A percentile compares a stretch with the other conserved stretches of the same genome.
phyloP scores from a whole-genome alignment of 2,797 vertebrate genomes.

The Rallus crepitans region DNA sequence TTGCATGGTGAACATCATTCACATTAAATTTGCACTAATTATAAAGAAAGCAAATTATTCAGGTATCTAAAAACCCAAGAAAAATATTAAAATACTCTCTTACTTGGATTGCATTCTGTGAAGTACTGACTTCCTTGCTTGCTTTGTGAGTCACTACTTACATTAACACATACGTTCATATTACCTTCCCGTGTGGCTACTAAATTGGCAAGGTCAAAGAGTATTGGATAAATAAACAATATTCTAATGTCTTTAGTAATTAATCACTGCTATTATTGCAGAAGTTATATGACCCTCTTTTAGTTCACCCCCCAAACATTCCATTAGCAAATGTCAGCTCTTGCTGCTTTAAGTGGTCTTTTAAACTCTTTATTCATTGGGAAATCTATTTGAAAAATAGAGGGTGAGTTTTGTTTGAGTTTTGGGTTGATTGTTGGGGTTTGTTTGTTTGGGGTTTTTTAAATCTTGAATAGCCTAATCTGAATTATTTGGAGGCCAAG shows the following conservation, averaged over 20 bases:
- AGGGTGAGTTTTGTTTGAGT: background rate
- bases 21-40: background rate
- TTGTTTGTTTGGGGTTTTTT: no score
- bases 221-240: background rate
- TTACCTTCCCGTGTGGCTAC: background rate
- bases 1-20: background rate
- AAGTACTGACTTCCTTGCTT: background rate
- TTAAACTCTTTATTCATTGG: background rate
- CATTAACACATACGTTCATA: background rate
- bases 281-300: background rate
- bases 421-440: background rate
- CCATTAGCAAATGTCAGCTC: background rate
- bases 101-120: background rate
- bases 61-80: background rate
- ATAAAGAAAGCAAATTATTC: background rate
- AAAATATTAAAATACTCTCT: background rate
- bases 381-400: background rate
- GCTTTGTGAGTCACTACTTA: background rate
- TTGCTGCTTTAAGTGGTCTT: background rate
- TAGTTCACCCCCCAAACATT: background rate
- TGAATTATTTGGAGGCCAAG: background rate
- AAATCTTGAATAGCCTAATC: background rate
- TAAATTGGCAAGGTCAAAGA: background rate
- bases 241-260: background rate
- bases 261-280: background rate